Evolutionary conservation across 2,888 invertebrate genomes (phyloP), one percentile per base, ranked within the genome.

Genomic region (Zygogramma bicolorata): DNA sequence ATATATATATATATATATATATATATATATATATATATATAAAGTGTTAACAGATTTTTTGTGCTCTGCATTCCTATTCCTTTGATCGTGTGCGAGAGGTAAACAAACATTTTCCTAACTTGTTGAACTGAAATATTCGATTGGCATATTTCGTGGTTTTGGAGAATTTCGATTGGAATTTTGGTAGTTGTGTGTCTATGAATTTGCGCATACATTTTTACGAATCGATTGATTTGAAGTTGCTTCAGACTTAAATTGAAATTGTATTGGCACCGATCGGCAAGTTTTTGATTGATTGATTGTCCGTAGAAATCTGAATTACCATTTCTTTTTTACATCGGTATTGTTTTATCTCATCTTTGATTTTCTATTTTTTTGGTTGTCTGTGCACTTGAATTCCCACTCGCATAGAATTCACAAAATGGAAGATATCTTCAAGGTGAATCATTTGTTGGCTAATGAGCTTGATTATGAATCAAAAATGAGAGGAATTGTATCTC

Each of bases 391-490:
- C 34, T 13, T 34, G 34, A 34, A 34, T 34, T 34, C 13, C 34
- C 8, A 13, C 13, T 34, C 34, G 13, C 13, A 34, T 34, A 34
- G 1, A 15, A 42, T 58, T 18, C 10, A 8, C 58, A 58, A 27
- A 27, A 59, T 59, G 59, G 38, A 29, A n/a, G 20, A 34, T 6
- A 13, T 8, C 4, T 60, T 38, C 34, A 60, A 60, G 10, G 7
- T 34, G 7, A 60, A 20, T 60, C 60, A 60, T 60, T 38, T 34
- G 20, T 60, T 34, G 13, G 7, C 0, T 13, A 15, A 34, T 60
- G 60, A 60, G 22, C 38, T 60, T 18, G 60, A 60, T 13, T 60
- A 60, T 60, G 34, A 60, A 34, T 20, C 38, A 2, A 60, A 34
- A 60, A 60, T 59, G 6, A 29, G 22, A 34, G 38, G 34, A 31